These are phyloP conservation scores for Ophion costatus DNA, from an alignment of 2,888 invertebrate species.

Conservation along the genomic window DNA sequence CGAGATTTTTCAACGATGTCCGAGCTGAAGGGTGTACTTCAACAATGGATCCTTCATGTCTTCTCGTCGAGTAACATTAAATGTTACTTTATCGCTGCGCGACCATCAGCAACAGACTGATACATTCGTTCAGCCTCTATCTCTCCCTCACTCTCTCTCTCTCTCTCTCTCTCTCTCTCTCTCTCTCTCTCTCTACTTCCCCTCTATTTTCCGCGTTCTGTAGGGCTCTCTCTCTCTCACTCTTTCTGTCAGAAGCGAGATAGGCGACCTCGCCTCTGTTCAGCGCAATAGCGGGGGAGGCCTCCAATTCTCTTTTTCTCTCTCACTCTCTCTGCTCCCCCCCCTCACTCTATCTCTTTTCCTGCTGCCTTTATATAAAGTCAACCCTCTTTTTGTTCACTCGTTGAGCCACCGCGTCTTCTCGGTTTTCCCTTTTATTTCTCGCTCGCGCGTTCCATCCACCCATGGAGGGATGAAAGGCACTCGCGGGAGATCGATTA, in stretches of 20 bases:
- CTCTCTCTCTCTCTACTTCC: constrained; percentile 7
- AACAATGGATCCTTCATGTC: constrained; percentile 7
- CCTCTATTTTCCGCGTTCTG: not conserved
- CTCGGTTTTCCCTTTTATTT: constrained; percentile 59
- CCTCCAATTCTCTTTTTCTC: not conserved
- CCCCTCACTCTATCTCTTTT: not conserved
- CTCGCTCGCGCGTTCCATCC: constrained; percentile 44
- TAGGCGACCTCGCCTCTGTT: constrained; percentile 35
- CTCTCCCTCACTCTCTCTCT: not conserved
- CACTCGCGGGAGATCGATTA: constrained; percentile 63
- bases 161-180: not conserved
- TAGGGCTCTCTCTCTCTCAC: not conserved
- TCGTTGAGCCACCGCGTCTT: constrained; percentile 45
- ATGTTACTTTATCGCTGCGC: constrained; percentile 15
- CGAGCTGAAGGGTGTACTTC: not conserved
- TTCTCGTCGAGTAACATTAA: constrained; percentile 48
- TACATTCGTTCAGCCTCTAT: constrained; percentile 25
- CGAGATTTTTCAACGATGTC: constrained; percentile 3
- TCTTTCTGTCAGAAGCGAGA: constrained; percentile 31
- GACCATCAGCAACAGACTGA: constrained; percentile 28
- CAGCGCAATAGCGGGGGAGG: constrained; percentile 4
- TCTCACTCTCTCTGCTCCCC: not conserved
- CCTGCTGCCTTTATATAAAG: constrained; percentile 17
- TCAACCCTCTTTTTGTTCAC: constrained; percentile 59
- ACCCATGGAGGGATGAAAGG: constrained; percentile 51